Conservation (phyloP, 53 echinoderm and acorn worm genomes). For the Mesocentrotus franciscanus region DNA sequence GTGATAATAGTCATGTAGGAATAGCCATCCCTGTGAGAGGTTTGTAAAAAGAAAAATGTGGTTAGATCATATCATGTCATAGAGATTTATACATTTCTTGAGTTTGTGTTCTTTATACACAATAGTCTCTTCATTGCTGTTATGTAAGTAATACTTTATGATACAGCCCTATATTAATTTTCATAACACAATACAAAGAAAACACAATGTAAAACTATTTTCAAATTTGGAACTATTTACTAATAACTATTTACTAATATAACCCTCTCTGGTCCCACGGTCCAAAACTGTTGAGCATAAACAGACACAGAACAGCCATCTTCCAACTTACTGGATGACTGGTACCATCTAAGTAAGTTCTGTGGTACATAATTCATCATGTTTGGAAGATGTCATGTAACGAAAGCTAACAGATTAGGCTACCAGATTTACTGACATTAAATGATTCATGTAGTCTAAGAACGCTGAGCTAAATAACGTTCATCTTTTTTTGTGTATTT, state of each 20-base stretch:
- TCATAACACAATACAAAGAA: too few species aligned
- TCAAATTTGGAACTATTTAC: neutral
- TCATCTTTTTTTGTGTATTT: neutral
- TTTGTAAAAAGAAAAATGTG: neutral
- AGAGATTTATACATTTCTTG: neutral
- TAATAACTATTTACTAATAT: neutral
- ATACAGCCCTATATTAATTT: too few species aligned
- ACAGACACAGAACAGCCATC: neutral
- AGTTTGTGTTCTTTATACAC: neutral
- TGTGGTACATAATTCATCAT: too few species aligned
- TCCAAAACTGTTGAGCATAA: neutral
- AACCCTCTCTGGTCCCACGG: neutral
- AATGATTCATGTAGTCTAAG: neutral
- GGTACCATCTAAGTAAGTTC: too few species aligned
- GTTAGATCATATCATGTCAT: neutral
- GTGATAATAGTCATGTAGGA: conserved; percentile 58
- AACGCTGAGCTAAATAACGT: neutral
- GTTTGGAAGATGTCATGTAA: too few species aligned
- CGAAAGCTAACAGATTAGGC: too few species aligned
- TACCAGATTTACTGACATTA: too few species aligned
- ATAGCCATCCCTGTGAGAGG: conserved; percentile 54
- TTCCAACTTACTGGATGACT: neutral
- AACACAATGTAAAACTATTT: too few species aligned
- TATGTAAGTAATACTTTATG: too few species aligned
- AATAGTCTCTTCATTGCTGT: too few species aligned